Evolutionary conservation across 2,888 invertebrate species (phyloP).

Genomic region (Euzetes globulus): DNA sequence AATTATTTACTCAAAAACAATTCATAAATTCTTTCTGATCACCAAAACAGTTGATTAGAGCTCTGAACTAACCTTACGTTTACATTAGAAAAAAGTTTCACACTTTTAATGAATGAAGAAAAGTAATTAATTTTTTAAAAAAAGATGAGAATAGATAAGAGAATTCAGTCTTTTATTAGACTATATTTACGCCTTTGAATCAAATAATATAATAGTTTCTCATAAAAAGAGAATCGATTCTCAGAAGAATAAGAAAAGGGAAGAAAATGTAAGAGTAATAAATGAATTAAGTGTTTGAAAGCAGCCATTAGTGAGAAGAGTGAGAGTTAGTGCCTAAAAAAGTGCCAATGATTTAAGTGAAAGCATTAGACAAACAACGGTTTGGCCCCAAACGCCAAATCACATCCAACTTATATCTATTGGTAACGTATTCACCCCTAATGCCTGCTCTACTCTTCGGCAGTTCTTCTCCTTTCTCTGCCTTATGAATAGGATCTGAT

Average conservation of each 20-base stretch:
- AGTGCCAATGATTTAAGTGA: slow-evolving; percentile 27
- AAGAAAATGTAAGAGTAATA: slow-evolving; percentile 2
- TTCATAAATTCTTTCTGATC: not conserved
- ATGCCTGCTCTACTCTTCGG: not conserved
- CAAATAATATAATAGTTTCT: not conserved
- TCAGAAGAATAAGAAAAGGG: not conserved
- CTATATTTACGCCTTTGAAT: not conserved
- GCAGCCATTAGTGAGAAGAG: slow-evolving; percentile 25
- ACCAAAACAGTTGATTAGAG: not conserved
- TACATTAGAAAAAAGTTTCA: no score
- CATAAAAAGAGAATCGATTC: not conserved
- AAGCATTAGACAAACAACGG: slow-evolving; percentile 16
- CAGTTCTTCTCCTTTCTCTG: not conserved
- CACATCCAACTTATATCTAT: not conserved
- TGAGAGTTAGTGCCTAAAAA: slow-evolving; percentile 3
- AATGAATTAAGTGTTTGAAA: slow-evolving; percentile 28
- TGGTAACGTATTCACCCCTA: slow-evolving; percentile 2
- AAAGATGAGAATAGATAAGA: no score
- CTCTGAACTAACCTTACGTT: no score
- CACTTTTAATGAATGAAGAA: no score
- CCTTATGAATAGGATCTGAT: not conserved
- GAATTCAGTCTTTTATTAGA: no score
- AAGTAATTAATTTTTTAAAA: no score
- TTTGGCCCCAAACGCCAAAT: slow-evolving; percentile 10
- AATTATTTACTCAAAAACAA: slow-evolving; percentile 25